Evolutionary conservation across 2,113 vertebrate species (phyloP).

Genomic region (Amphiprion percula): DNA sequence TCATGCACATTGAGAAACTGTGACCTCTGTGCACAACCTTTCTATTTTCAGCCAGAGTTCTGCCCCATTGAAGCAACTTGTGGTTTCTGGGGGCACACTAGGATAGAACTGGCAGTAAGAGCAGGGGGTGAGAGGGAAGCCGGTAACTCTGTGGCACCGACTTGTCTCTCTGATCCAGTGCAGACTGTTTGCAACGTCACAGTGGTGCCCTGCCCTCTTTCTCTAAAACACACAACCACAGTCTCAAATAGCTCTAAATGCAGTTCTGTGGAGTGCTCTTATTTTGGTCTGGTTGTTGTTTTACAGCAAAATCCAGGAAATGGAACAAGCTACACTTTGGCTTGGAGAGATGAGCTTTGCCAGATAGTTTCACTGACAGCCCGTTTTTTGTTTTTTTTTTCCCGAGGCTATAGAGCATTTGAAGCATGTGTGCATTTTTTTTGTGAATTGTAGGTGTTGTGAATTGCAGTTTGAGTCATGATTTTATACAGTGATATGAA

Average conservation of each 20-base stretch:
- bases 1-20: slow-evolving; percentile 53
- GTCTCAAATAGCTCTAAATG: slow-evolving; percentile 77
- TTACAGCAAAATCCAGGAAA: slow-evolving; percentile 67
- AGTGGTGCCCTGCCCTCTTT: slow-evolving; percentile 69
- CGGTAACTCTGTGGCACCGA: slow-evolving; percentile 59
- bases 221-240: slow-evolving; percentile 78
- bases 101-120: slow-evolving; percentile 61
- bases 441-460: slow-evolving; percentile 25
- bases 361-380: slow-evolving; percentile 66
- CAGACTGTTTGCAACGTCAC: slow-evolving; percentile 79
- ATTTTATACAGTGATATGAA: slow-evolving; percentile 30
- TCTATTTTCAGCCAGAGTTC: slow-evolving; percentile 71
- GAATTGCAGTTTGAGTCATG: slow-evolving; percentile 38
- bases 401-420: slow-evolving; percentile 12
- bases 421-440: slow-evolving; percentile 14
- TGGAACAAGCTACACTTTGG: slow-evolving; percentile 66
- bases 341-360: slow-evolving; percentile 63
- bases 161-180: slow-evolving; percentile 77
- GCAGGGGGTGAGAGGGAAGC: slow-evolving; percentile 6
- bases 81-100: slow-evolving; percentile 66
- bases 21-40: slow-evolving; percentile 73
- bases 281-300: slow-evolving; percentile 61
- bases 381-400: slow-evolving; percentile 16
- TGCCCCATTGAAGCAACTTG: slow-evolving; percentile 75
- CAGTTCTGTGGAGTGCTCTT: slow-evolving; percentile 56